Conservation (phyloP, 2,888 invertebrate genomes). For the Andrena hattorfiana region DNA sequence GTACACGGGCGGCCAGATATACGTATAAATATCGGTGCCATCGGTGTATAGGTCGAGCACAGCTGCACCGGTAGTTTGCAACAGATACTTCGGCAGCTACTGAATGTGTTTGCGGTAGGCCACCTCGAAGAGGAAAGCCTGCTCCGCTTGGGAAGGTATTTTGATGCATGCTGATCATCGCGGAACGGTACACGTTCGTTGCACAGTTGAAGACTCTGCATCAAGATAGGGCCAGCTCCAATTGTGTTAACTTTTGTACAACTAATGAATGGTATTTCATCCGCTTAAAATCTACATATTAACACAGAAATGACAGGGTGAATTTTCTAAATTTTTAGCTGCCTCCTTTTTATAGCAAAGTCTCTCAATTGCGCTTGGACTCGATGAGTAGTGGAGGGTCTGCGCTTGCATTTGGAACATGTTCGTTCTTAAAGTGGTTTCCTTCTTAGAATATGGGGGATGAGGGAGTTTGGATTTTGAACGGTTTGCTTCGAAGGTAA, state of each 20-base stretch:
- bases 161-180: slow-evolving; percentile 38
- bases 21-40: slow-evolving; percentile 64
- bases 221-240: not conserved
- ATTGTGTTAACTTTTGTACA: not conserved
- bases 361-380: too few species aligned
- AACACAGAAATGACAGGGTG: too few species aligned
- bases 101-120: slow-evolving; percentile 50
- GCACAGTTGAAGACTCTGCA: slow-evolving; percentile 11
- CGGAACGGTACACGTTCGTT: slow-evolving; percentile 39
- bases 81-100: slow-evolving; percentile 58
- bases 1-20: slow-evolving; percentile 58
- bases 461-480: too few species aligned
- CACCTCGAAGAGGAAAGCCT: slow-evolving; percentile 48
- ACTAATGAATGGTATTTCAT: too few species aligned
- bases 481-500: too few species aligned
- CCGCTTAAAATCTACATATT: too few species aligned
- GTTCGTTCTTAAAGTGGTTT: too few species aligned
- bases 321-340: too few species aligned
- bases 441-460: too few species aligned
- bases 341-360: too few species aligned
- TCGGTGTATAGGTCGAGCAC: slow-evolving; percentile 30
- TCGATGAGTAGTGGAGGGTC: too few species aligned
- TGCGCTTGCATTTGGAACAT: too few species aligned
- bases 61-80: slow-evolving; percentile 64
- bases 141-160: slow-evolving; percentile 31